Conservation (phyloP, 2,888 invertebrate genomes). For the Archips crataeganus region DNA sequence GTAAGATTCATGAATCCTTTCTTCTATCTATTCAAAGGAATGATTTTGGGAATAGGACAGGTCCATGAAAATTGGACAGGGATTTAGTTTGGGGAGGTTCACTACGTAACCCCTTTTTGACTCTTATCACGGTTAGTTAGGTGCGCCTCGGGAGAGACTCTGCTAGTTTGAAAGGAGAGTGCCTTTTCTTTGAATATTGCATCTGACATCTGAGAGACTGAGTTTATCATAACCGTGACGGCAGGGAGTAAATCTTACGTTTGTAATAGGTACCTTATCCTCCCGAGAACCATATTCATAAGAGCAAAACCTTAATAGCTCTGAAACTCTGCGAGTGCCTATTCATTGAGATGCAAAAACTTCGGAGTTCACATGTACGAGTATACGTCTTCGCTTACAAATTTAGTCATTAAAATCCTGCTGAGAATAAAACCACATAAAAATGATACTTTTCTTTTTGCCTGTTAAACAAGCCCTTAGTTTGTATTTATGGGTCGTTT, state of each 20-base stretch:
- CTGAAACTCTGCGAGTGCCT: conserved; percentile 16
- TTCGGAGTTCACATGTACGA: conserved; percentile 16
- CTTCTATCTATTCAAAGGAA: conserved; percentile 25
- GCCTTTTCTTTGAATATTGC: conserved; percentile 73
- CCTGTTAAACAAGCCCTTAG: conserved; percentile 60
- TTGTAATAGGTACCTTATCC: conserved; percentile 55
- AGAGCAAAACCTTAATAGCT: conserved; percentile 30
- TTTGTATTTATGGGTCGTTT: conserved; percentile 61
- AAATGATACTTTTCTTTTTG: conserved; percentile 47
- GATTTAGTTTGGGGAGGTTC: conserved; percentile 70
- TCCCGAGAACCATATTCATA: conserved; percentile 41
- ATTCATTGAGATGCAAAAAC: conserved; percentile 32
- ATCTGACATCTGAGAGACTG: conserved; percentile 70
- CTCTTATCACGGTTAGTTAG: conserved; percentile 80
- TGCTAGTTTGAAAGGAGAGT: conserved; percentile 66
- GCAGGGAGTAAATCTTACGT: conserved; percentile 53
- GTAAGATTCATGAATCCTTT: conserved; percentile 45
- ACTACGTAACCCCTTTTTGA: conserved; percentile 64
- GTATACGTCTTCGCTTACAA: conserved; percentile 46
- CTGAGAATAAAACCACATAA: conserved; percentile 53
- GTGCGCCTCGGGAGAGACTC: conserved; percentile 63
- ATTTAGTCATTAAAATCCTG: conserved; percentile 62
- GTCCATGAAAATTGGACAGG: conserved; percentile 59
- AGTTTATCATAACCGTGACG: conserved; percentile 60
- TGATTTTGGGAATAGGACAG: conserved; percentile 45